Evolutionary conservation across 2,888 invertebrate species (phyloP).

Genomic region (Gnatocerus cornutus): DNA sequence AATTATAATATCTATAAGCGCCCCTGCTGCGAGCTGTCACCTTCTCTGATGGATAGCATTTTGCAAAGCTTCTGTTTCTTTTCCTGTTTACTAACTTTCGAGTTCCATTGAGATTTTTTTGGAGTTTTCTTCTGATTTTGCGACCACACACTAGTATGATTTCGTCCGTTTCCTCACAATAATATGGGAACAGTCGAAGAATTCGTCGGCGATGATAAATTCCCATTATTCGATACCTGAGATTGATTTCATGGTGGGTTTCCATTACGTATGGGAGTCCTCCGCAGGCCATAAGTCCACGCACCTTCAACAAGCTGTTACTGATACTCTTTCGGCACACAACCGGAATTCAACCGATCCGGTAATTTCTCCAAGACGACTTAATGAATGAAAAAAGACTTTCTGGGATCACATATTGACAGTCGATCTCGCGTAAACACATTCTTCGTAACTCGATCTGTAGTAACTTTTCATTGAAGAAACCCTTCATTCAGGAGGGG

Average conservation of each 20-base stretch:
- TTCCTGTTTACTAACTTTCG: not conserved
- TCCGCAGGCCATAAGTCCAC: slow-evolving; percentile 56
- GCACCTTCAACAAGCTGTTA: slow-evolving; percentile 47
- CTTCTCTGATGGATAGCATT: slow-evolving; percentile 5
- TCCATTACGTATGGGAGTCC: slow-evolving; percentile 57
- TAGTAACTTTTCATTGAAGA: slow-evolving; percentile 49
- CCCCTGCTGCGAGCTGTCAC: slow-evolving; percentile 28
- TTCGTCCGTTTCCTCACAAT: slow-evolving; percentile 11
- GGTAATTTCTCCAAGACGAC: slow-evolving; percentile 23
- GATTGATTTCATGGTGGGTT: slow-evolving; percentile 46
- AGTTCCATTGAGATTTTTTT: not conserved
- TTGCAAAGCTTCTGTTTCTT: slow-evolving; percentile 2
- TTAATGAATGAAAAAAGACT: not conserved
- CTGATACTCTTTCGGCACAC: slow-evolving; percentile 43
- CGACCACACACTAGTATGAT: slow-evolving; percentile 15
- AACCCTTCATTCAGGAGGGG: slow-evolving; percentile 63
- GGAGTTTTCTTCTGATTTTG: not conserved
- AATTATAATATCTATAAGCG: slow-evolving; percentile 25
- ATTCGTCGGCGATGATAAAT: slow-evolving; percentile 25
- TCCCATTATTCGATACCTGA: slow-evolving; percentile 51
- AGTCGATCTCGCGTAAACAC: slow-evolving; percentile 7
- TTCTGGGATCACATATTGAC: not conserved
- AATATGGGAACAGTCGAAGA: slow-evolving; percentile 17
- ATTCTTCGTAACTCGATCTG: slow-evolving; percentile 39
- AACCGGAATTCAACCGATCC: slow-evolving; percentile 12